Percentiles rank a stretch among this genome's conserved stretches.
These are phyloP conservation scores for Pseudocheirus occidentalis DNA, from an alignment of 2,797 vertebrate genomes.

Conservation along the genomic window DNA sequence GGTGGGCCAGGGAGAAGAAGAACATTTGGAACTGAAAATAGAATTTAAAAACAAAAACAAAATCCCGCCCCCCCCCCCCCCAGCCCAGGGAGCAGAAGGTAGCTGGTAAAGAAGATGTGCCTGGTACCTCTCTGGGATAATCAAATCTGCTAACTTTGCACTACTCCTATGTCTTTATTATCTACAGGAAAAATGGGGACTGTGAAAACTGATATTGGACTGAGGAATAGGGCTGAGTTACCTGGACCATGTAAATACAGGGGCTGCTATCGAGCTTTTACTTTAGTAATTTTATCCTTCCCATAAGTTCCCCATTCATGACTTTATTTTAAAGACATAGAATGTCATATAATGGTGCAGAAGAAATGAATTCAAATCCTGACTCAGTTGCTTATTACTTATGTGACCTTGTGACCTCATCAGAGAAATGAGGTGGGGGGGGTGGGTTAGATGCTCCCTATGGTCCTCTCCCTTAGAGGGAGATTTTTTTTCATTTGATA, in stretches of 20 bases:
- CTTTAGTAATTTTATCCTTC: neutral
- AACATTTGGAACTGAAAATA: neutral
- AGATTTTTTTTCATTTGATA: neutral
- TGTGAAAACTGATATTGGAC: neutral
- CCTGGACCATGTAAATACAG: neutral
- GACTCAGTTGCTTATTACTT: neutral
- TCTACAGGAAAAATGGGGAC: neutral
- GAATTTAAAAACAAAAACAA: neutral
- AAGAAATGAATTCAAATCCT: neutral
- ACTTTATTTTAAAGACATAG: neutral
- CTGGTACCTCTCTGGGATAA: neutral
- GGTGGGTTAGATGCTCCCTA: neutral
- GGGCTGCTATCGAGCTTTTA: neutral
- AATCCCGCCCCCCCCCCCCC: neutral
- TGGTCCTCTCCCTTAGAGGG: neutral
- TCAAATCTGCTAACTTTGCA: neutral
- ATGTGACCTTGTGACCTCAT: neutral
- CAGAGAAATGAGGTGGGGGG: neutral
- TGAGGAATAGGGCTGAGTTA: neutral
- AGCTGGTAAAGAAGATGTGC: neutral
- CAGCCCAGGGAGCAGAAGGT: neutral
- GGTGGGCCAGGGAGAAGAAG: neutral
- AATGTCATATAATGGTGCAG: neutral
- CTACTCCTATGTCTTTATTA: neutral
- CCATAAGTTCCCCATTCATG: neutral